Evolutionary conservation across 2,888 invertebrate genomes (phyloP), one percentile per base, ranked within the genome.

Genomic region (Apodemia duryi): DNA sequence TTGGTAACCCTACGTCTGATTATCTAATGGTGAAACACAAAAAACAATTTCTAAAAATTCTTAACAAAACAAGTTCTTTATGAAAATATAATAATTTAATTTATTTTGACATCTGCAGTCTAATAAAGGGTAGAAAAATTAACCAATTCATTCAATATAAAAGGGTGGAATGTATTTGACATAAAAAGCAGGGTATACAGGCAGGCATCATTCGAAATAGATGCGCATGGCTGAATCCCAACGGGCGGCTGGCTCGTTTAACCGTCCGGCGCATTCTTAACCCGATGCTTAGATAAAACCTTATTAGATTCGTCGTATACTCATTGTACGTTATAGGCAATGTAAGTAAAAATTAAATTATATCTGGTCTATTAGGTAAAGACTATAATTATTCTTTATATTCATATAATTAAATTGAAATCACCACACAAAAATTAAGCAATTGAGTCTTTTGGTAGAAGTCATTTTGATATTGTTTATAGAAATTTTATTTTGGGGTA

Each of bases 71-170:
- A 62, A 41, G 46, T 21, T 46, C 32, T 43, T 41, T 57, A 46
- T 61, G 61, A 32, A 46, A 51, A 61, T 64, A 49, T 38, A 41
- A 51, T 64, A 60, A 61, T 61, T 35, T 86, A 86, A 88, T 88
- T 86, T 86, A 87, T 86, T 87, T 86, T 73, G 86, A 87, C 85
- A 79, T 83, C 75, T 77, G 83, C 66, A 71, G 84, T 83, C 80
- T 78, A 79, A 80, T 77, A 78, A 77, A 80, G 82, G 82, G 83
- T 80, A 82, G 82, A 88, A 43, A 43, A 43, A 90, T 89, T 89
- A 89, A 89, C 88, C 86, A 85, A 91, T 90, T 89, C 87, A 87
- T 90, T 89, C 79, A 82, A 80, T 80, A 83, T 83, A 86, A 88
- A 90, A 86, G 90, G 89, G 88, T 90, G 79, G 77, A 79, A 79